Evolutionary conservation across 2,797 vertebrate species (phyloP).

Genomic region (Notolabrus celidotus): DNA sequence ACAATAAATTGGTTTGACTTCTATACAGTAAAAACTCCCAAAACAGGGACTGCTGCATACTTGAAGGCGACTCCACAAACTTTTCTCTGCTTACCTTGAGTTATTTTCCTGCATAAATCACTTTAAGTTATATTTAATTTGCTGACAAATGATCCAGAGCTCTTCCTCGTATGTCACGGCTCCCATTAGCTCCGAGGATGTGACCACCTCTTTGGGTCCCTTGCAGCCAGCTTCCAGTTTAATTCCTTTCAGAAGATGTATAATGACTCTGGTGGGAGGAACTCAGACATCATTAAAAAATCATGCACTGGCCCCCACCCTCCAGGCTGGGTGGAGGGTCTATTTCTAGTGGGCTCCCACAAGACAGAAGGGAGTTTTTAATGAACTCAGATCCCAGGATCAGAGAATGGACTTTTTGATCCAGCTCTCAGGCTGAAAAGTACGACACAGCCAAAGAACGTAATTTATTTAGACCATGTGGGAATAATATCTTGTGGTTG

Average conservation of each 20-base stretch:
- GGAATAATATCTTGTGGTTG: conserved; percentile 37
- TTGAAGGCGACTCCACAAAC: conserved; percentile 33
- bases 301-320: conserved; percentile 53
- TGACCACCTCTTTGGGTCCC: conserved; percentile 30
- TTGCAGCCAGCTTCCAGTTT: conserved; percentile 46
- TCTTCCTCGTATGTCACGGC: conserved; percentile 37
- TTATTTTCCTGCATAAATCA: conserved; percentile 5
- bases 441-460: conserved; percentile 24
- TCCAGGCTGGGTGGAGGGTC: conserved; percentile 53
- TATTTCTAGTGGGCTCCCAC: conserved; percentile 66
- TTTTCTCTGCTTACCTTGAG: conserved; percentile 13
- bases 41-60: background rate
- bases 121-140: conserved; percentile 13
- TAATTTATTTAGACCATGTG: conserved; percentile 44
- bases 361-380: conserved; percentile 68
- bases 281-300: conserved; percentile 77
- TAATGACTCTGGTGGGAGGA: conserved; percentile 67
- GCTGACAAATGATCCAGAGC: conserved; percentile 26
- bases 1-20: conserved; percentile 58
- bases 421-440: conserved; percentile 40
- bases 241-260: conserved; percentile 60
- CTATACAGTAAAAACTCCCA: conserved; percentile 1
- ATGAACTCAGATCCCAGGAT: conserved; percentile 66
- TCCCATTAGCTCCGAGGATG: conserved; percentile 44
- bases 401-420: conserved; percentile 47